Percentiles rank a stretch among this genome's conserved stretches.
These are phyloP conservation scores for Heterodera carotae DNA, from an alignment of 1,140 invertebrate genomes.

Conservation along the genomic window DNA sequence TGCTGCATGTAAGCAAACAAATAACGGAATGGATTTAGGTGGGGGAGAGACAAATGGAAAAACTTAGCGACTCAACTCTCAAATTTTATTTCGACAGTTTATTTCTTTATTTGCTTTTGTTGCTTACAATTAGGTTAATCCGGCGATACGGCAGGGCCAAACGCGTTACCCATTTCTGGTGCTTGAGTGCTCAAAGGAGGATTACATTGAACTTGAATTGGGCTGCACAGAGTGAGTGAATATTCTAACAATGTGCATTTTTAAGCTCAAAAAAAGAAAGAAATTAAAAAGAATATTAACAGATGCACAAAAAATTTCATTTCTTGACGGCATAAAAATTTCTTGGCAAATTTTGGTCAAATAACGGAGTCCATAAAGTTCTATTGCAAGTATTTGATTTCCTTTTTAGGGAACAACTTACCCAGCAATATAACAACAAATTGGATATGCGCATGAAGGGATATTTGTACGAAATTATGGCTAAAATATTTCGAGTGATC, in stretches of 20 bases:
- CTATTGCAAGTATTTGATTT: too few relatives aligned
- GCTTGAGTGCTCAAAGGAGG: constrained; percentile 84
- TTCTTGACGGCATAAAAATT: background rate
- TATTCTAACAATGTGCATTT: background rate
- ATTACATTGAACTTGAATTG: constrained; percentile 88
- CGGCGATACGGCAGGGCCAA: constrained; percentile 98
- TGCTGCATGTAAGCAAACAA: constrained; percentile 65
- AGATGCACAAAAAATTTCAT: background rate
- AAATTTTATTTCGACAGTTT: too few relatives aligned
- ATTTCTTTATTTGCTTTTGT: background rate
- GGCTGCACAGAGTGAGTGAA: constrained; percentile 81
- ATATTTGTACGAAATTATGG: constrained; percentile 89
- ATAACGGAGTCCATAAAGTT: too few relatives aligned
- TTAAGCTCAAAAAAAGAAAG: too few relatives aligned
- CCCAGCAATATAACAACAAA: constrained; percentile 91
- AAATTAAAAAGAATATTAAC: too few relatives aligned
- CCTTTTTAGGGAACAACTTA: constrained; percentile 76
- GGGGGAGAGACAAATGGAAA: background rate
- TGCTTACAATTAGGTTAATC: constrained; percentile 82
- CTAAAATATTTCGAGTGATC: constrained; percentile 91
- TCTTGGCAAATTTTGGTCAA: background rate
- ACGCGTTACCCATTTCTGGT: constrained; percentile 92
- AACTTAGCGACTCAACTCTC: too few relatives aligned
- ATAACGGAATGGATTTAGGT: too few relatives aligned
- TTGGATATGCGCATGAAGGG: constrained; percentile 86